Conservation (phyloP, 2,797 vertebrate genomes). For the Danio tinwini region DNA sequence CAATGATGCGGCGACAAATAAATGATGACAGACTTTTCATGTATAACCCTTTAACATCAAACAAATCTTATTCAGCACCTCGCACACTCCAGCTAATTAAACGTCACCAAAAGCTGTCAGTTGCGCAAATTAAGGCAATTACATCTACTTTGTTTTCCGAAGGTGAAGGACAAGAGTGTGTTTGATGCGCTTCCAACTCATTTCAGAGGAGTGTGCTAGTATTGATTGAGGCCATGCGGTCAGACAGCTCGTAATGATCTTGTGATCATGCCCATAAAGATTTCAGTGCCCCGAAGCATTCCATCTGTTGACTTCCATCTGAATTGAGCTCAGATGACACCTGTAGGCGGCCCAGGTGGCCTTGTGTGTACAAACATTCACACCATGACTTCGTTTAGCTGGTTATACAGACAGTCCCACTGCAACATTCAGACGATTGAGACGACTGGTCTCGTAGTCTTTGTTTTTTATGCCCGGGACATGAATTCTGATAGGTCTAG, state of each 20-base stretch:
- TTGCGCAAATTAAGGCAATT: background rate
- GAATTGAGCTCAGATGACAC: conserved; percentile 5
- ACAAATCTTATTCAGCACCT: conserved; percentile 25
- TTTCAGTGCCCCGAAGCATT: conserved; percentile 25
- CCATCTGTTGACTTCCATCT: conserved; percentile 43
- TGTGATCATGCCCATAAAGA: conserved; percentile 1
- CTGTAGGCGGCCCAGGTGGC: conserved; percentile 14
- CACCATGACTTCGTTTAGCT: background rate
- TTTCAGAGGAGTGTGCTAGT: conserved; percentile 1
- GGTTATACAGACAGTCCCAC: conserved; percentile 4
- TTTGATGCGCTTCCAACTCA: conserved; percentile 46
- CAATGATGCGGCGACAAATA: too few relatives aligned
- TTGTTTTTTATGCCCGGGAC: conserved; percentile 13
- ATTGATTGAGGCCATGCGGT: conserved; percentile 18
- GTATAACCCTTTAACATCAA: background rate
- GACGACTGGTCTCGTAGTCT: background rate
- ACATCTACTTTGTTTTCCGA: conserved; percentile 12
- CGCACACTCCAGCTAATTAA: conserved; percentile 27
- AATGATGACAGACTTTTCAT: too few relatives aligned
- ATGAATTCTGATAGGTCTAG: conserved; percentile 21
- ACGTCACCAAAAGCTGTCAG: conserved; percentile 12
- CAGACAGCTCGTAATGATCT: conserved; percentile 20
- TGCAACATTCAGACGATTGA: too few relatives aligned
- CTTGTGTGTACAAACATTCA: conserved; percentile 2
- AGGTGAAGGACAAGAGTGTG: conserved; percentile 41